These are phyloP conservation scores for Listrodromus nycthemerus DNA, from an alignment of 2,888 invertebrate species.

Conservation along the genomic window DNA sequence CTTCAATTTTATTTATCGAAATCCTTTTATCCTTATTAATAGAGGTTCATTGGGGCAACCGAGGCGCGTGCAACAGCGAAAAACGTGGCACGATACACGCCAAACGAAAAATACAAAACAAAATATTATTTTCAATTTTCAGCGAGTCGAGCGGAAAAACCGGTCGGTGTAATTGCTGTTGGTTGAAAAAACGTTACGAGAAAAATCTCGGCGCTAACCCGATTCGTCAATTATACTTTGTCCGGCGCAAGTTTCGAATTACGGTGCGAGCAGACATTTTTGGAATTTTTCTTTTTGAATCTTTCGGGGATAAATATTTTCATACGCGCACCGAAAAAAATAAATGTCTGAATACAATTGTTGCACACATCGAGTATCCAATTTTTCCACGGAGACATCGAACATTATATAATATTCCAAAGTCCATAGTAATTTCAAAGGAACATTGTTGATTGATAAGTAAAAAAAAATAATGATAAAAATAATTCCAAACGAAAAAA, in stretches of 20 bases:
- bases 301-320: neutral
- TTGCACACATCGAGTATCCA: neutral
- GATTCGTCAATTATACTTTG: slow-evolving; percentile 14
- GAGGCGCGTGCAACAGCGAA: neutral
- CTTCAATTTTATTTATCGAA: slow-evolving; percentile 35
- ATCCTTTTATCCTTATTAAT: slow-evolving; percentile 48
- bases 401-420: too few species aligned
- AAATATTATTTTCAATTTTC: slow-evolving; percentile 32
- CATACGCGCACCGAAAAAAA: neutral
- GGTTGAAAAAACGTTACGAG: neutral
- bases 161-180: slow-evolving; percentile 19
- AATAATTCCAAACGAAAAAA: neutral
- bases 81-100: neutral
- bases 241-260: slow-evolving; percentile 8
- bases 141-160: slow-evolving; percentile 9
- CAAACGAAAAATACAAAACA: neutral
- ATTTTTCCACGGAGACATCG: neutral
- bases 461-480: neutral
- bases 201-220: neutral
- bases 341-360: neutral
- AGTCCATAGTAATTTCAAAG: too few species aligned
- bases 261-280: neutral
- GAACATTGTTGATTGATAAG: too few species aligned
- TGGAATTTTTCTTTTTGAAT: neutral
- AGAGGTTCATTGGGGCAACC: slow-evolving; percentile 15